Percentiles rank a stretch among this genome's conserved stretches.
Conservation (phyloP, 1,140 invertebrate genomes). For the Magallana gigas region DNA sequence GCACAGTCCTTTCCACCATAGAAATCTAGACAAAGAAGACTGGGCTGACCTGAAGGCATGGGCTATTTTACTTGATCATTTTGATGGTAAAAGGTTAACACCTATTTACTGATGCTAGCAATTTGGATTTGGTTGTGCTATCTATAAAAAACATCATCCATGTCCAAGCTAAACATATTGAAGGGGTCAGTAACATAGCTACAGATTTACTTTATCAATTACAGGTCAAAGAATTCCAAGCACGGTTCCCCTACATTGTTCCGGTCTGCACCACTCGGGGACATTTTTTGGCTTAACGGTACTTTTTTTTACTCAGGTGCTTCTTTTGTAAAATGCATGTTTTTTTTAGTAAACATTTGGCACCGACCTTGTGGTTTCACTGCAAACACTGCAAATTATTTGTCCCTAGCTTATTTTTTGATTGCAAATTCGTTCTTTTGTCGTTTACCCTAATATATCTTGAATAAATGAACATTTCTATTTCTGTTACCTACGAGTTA, state of each 20-base stretch:
- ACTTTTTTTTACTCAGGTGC: too few species aligned
- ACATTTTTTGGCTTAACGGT: too few species aligned
- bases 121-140: background rate
- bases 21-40: slow-evolving; percentile 27
- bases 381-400: too few species aligned
- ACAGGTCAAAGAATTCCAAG: slow-evolving; percentile 45
- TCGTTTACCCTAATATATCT: too few species aligned
- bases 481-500: too few species aligned
- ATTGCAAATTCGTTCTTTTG: too few species aligned
- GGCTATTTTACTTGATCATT: slow-evolving; percentile 44
- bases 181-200: slow-evolving; percentile 37
- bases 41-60: slow-evolving; percentile 42
- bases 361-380: too few species aligned
- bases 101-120: slow-evolving; percentile 22
- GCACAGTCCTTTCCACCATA: background rate
- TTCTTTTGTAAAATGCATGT: too few species aligned
- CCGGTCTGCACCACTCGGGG: too few species aligned
- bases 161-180: slow-evolving; percentile 54
- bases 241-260: background rate
- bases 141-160: slow-evolving; percentile 51
- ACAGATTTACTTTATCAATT: slow-evolving; percentile 58
- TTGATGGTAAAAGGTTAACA: slow-evolving; percentile 43
- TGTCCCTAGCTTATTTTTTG: too few species aligned
- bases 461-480: too few species aligned
- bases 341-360: too few species aligned